Conservation (phyloP, 2,113 vertebrate genomes). For the Megalops atlanticus region DNA sequence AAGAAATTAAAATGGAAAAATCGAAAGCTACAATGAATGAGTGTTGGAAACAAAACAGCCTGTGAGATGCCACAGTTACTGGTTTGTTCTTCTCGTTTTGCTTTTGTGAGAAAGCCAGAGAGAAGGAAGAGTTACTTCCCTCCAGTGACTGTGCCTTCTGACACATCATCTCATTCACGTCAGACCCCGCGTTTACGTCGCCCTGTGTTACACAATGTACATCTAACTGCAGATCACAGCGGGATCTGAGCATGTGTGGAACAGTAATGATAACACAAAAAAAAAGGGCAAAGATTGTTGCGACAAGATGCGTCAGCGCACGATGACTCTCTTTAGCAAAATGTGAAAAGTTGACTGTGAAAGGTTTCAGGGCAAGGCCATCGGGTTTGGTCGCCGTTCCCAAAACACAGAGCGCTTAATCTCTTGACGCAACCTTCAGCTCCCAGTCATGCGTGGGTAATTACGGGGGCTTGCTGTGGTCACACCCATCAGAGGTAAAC, state of each 20-base stretch:
- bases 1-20: too few species aligned
- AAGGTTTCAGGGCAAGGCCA: background rate
- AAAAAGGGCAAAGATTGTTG: background rate
- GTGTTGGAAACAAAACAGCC: too few species aligned
- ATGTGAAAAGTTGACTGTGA: background rate
- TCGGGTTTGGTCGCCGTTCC: background rate
- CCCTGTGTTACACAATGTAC: background rate
- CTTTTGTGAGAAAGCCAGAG: background rate
- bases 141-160: background rate
- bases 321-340: background rate
- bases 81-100: background rate
- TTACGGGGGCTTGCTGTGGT: background rate
- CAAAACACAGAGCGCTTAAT: background rate
- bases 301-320: background rate
- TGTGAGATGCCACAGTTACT: background rate
- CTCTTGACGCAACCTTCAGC: background rate
- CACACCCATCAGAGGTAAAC: conserved; percentile 1
- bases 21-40: too few species aligned
- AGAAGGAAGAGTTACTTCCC: background rate
- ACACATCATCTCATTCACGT: too few species aligned
- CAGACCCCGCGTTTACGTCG: background rate
- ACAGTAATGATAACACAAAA: background rate
- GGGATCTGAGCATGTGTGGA: background rate
- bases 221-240: background rate
- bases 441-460: background rate